Evolutionary conservation across 2,888 invertebrate genomes (phyloP).

Genomic region (Nebria brevicollis): DNA sequence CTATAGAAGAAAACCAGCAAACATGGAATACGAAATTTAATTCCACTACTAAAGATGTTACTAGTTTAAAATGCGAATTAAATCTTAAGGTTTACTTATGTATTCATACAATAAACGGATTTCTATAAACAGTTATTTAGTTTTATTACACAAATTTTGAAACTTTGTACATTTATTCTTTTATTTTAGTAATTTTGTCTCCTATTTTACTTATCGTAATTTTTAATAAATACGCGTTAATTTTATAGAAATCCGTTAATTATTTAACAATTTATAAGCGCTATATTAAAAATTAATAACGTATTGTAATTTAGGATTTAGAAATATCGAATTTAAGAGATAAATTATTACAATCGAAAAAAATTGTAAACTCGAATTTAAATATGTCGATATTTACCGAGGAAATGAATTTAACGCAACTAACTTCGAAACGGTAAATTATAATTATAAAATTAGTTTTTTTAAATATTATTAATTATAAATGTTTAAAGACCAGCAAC

Average conservation of each 20-base stretch:
- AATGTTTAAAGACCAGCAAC: background rate
- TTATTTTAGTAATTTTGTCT: too few species aligned
- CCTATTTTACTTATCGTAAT: too few species aligned
- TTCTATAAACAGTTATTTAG: background rate
- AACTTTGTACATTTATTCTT: too few species aligned
- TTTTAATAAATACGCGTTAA: too few species aligned
- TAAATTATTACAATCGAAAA: conserved; percentile 57
- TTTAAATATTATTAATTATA: conserved; percentile 4
- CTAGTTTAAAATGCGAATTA: conserved; percentile 65
- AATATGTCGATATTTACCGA: conserved; percentile 33
- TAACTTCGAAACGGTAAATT: background rate
- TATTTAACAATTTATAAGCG: too few species aligned
- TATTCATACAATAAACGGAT: conserved; percentile 13
- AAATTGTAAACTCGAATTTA: conserved; percentile 40
- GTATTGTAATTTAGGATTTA: conserved; percentile 63
- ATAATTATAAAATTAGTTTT: background rate
- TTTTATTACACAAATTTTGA: too few species aligned
- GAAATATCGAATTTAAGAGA: conserved; percentile 70
- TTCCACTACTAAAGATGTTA: conserved; percentile 62
- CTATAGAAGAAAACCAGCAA: conserved; percentile 59
- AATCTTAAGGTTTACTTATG: conserved; percentile 66
- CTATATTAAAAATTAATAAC: background rate
- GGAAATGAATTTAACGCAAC: conserved; percentile 12
- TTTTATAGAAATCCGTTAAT: too few species aligned
- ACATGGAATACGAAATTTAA: conserved; percentile 67